phyloP scores from a whole-genome alignment of 2,113 vertebrate species.

The Crotalus tigris region DNA sequence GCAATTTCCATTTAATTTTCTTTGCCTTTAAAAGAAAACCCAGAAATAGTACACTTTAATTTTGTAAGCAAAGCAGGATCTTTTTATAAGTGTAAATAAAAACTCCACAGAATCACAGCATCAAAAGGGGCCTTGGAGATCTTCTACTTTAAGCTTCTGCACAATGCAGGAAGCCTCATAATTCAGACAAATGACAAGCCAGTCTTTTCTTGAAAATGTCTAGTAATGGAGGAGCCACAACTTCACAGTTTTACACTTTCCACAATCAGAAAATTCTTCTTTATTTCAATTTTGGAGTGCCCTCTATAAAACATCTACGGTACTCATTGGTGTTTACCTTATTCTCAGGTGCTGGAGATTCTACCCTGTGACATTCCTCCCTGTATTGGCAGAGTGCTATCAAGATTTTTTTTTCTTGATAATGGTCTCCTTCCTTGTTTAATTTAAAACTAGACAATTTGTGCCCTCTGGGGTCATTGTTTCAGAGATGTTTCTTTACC shows the following conservation, averaged over 20 bases:
- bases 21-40: conserved; percentile 32
- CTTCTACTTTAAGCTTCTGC: neutral
- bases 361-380: neutral
- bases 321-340: neutral
- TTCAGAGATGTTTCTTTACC: neutral
- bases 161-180: neutral
- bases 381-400: neutral
- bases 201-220: neutral
- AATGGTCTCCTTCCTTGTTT: neutral
- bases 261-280: neutral
- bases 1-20: conserved; percentile 41
- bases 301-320: neutral
- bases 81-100: conserved; percentile 28
- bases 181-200: neutral
- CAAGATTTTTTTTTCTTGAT: neutral
- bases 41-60: conserved; percentile 28
- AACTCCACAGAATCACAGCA: neutral
- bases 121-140: neutral
- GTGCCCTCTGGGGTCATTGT: neutral
- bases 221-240: neutral
- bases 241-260: neutral
- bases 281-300: neutral
- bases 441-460: neutral
- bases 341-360: neutral
- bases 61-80: conserved; percentile 21